Evolutionary conservation across 2,113 vertebrate species (phyloP).

Genomic region (Athene noctua): DNA sequence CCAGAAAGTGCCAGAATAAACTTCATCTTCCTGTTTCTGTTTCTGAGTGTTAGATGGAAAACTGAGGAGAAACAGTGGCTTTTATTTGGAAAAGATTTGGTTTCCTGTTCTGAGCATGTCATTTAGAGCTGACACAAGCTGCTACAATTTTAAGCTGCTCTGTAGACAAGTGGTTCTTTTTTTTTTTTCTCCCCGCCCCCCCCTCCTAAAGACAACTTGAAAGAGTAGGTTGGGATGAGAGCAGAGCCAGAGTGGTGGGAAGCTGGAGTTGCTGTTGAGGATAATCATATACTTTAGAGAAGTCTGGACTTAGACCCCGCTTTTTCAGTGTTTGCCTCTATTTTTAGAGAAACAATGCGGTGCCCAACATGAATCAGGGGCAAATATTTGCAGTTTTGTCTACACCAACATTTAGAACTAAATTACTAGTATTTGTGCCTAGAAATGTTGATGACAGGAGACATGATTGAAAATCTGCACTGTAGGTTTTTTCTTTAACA

Average conservation of each 20-base stretch:
- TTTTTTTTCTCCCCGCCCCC: not conserved
- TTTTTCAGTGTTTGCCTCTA: slow-evolving; percentile 7
- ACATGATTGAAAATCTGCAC: not conserved
- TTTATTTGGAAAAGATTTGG: slow-evolving; percentile 69
- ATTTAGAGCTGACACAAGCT: slow-evolving; percentile 68
- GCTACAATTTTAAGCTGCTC: slow-evolving; percentile 62
- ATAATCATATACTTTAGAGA: slow-evolving; percentile 44
- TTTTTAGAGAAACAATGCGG: not conserved
- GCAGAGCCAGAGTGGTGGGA: slow-evolving; percentile 7
- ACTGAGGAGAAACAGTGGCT: slow-evolving; percentile 61
- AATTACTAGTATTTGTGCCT: slow-evolving; percentile 19
- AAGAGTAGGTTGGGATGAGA: slow-evolving; percentile 53
- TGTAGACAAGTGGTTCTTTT: slow-evolving; percentile 58
- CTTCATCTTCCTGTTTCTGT: slow-evolving; percentile 59
- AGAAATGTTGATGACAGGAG: slow-evolving; percentile 3
- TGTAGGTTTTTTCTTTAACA: not conserved
- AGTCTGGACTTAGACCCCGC: not conserved
- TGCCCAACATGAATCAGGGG: not conserved
- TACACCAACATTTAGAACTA: not conserved
- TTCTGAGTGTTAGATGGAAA: slow-evolving; percentile 49
- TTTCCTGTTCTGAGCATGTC: slow-evolving; percentile 72
- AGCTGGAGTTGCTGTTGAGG: slow-evolving; percentile 24
- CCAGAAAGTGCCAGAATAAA: slow-evolving; percentile 59
- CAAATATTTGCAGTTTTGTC: slow-evolving; percentile 36
- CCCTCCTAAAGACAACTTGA: slow-evolving; percentile 32